Percentiles rank a stretch among this genome's conserved stretches.
These are phyloP conservation scores for Phaethornis superciliosus DNA, from an alignment of 2,113 vertebrate species.

Conservation along the genomic window DNA sequence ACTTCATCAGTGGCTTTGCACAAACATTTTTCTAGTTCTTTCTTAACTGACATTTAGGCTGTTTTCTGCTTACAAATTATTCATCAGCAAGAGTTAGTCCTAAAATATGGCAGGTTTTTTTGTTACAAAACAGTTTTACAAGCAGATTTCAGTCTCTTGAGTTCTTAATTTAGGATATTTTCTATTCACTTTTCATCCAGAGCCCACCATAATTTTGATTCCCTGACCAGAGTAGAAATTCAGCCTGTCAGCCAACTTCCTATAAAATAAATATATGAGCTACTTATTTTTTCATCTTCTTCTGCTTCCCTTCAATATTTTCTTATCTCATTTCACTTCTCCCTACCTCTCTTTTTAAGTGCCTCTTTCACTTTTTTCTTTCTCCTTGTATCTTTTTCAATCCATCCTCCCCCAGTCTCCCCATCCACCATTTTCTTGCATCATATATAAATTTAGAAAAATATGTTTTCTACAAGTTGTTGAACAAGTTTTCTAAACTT, in stretches of 20 bases:
- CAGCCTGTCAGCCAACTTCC: slow-evolving; percentile 44
- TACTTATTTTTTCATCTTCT: slow-evolving; percentile 50
- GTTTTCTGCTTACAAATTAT: slow-evolving; percentile 10
- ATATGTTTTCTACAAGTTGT: neutral
- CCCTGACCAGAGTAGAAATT: slow-evolving; percentile 32
- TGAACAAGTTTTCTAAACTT: neutral
- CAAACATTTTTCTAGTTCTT: neutral
- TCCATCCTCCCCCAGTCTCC: neutral
- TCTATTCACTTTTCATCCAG: slow-evolving; percentile 30
- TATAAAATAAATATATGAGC: slow-evolving; percentile 54
- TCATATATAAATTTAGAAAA: neutral
- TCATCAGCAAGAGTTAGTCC: neutral
- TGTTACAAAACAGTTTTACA: neutral
- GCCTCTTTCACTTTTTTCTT: neutral
- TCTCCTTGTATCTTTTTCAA: neutral
- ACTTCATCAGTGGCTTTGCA: neutral
- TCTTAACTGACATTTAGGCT: neutral
- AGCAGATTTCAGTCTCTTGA: slow-evolving; percentile 14
- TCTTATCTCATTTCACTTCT: slow-evolving; percentile 27
- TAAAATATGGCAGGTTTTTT: neutral
- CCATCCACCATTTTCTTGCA: neutral
- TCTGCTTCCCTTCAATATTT: slow-evolving; percentile 45
- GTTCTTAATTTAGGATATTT: slow-evolving; percentile 42
- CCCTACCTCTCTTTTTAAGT: slow-evolving; percentile 16
- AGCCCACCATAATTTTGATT: slow-evolving; percentile 24